Percentiles rank a stretch among this genome's conserved stretches.
These are phyloP conservation scores for Dipodomys ordii DNA, from an alignment of 2,113 vertebrate species.

Conservation along the genomic window DNA sequence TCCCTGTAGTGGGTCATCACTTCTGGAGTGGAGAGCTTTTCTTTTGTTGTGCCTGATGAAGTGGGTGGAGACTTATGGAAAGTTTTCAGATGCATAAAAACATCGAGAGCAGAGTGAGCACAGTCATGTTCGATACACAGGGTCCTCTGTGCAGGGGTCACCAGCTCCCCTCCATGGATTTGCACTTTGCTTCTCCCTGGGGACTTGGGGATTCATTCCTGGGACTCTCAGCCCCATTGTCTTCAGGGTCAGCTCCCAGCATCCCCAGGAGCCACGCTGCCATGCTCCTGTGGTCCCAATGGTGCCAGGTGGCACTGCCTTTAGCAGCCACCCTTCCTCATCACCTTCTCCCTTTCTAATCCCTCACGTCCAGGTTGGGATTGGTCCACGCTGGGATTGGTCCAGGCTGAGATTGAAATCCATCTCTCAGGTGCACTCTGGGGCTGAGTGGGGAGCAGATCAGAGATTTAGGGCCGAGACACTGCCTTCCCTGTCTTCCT, in stretches of 20 bases:
- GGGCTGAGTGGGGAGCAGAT: neutral
- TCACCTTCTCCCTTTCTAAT: neutral
- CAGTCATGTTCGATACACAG: too few species aligned
- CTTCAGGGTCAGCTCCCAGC: neutral
- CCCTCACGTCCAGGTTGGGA: neutral
- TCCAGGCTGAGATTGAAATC: rapidly evolving
- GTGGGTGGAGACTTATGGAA: neutral
- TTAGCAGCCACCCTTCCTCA: too few species aligned
- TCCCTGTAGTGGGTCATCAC: too few species aligned
- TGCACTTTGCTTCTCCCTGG: neutral
- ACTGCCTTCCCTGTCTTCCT: neutral
- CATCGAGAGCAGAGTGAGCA: neutral
- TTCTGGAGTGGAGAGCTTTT: neutral
- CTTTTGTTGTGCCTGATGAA: neutral
- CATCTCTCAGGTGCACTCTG: neutral
- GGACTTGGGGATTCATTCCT: neutral
- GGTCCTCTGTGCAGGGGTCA: too few species aligned
- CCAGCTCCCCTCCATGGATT: neutral
- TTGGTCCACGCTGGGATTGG: too few species aligned
- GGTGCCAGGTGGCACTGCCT: too few species aligned
- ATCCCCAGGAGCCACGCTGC: too few species aligned
- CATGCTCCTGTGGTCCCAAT: too few species aligned
- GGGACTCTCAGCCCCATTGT: rapidly evolving
- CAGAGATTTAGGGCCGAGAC: neutral
- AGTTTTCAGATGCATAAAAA: neutral